Evolutionary conservation across 2,113 vertebrate genomes (phyloP).

Genomic region (Gnathonemus longibarbis): DNA sequence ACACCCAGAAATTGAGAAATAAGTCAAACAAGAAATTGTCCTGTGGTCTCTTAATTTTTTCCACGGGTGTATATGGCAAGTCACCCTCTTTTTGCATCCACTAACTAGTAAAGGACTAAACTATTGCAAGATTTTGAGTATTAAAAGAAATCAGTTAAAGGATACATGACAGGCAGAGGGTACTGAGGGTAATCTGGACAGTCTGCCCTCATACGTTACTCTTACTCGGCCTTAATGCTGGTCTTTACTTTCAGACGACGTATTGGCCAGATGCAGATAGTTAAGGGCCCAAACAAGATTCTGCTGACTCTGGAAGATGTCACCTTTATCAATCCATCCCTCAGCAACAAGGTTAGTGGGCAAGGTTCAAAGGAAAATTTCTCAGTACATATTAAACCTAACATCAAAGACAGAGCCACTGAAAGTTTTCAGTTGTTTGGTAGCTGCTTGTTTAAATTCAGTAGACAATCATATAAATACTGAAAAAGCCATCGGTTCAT

Average conservation of each 20-base stretch:
- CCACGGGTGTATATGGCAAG: not conserved
- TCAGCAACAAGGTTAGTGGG: constrained; percentile 43
- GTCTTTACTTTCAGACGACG: constrained; percentile 35
- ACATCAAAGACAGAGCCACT: not conserved
- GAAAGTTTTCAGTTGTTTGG: not conserved
- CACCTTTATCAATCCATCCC: constrained; percentile 48
- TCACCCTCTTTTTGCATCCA: not conserved
- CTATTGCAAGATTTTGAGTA: not conserved
- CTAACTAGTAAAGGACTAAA: not conserved
- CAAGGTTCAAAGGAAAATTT: not conserved
- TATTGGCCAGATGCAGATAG: constrained; percentile 38
- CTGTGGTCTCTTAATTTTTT: too few relatives aligned
- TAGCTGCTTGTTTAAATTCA: not conserved
- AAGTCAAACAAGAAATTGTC: too few relatives aligned
- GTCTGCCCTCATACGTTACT: not conserved
- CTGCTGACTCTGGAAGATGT: constrained; percentile 46
- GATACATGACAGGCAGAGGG: not conserved
- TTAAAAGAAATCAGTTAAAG: not conserved
- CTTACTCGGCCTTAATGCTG: not conserved
- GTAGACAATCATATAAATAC: not conserved
- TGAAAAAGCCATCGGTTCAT: not conserved
- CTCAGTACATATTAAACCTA: not conserved
- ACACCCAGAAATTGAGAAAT: too few relatives aligned
- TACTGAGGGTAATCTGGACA: not conserved
- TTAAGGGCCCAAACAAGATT: constrained; percentile 45